phyloP scores from a whole-genome alignment of 2,113 vertebrate species.

The Danionella cerebrum region DNA sequence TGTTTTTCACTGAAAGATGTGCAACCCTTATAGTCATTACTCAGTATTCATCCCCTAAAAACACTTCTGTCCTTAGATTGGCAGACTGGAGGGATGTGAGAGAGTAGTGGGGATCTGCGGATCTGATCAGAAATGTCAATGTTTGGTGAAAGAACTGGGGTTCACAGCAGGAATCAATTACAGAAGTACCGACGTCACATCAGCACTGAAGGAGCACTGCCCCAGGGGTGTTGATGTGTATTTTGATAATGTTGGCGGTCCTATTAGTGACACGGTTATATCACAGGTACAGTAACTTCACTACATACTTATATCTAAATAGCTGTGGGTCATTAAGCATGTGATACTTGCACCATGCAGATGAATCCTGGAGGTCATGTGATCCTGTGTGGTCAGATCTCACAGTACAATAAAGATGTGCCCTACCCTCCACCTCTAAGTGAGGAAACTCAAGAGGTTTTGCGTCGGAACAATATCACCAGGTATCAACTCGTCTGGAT shows the following conservation, averaged over 20 bases:
- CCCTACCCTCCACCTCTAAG: constrained; percentile 85
- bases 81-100: constrained; percentile 78
- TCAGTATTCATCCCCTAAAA: too few species aligned
- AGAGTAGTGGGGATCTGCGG: constrained; percentile 89
- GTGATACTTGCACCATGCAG: constrained; percentile 42
- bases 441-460: constrained; percentile 60
- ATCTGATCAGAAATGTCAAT: constrained; percentile 78
- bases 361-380: constrained; percentile 84
- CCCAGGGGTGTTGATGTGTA: constrained; percentile 84
- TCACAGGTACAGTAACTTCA: constrained; percentile 49
- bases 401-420: constrained; percentile 91
- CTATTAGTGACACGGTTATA: constrained; percentile 81
- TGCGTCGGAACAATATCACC: constrained; percentile 70
- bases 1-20: too few species aligned
- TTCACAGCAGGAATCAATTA: constrained; percentile 88
- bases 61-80: constrained; percentile 69
- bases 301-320: not conserved
- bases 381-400: constrained; percentile 92
- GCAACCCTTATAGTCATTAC: too few species aligned
- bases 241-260: constrained; percentile 93
- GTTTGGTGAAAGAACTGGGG: constrained; percentile 76
- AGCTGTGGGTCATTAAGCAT: not conserved
- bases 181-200: constrained; percentile 63
- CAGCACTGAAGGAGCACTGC: constrained; percentile 70
- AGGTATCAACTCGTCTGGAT: too few species aligned